Evolutionary conservation across 2,797 vertebrate genomes (phyloP), one percentile per base, ranked within the genome.

Genomic region (Iguana delicatissima): DNA sequence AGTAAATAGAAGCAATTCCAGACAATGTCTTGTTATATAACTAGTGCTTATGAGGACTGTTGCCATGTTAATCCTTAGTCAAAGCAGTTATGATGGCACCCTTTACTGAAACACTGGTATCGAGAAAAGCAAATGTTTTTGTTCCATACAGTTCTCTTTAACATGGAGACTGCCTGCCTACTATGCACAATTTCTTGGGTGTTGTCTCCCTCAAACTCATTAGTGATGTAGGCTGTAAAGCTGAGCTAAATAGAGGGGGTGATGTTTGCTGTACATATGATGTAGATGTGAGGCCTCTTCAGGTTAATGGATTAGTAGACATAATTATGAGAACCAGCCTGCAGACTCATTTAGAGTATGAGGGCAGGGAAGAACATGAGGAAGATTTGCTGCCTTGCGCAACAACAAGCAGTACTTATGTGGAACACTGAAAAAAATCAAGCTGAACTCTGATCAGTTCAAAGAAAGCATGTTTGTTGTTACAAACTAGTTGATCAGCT

Each of bases 391-490:
- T 46, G n/a, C 8, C 90, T 89, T 89, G 89, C 26, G 52, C 0
- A 4, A 18, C 29, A 18, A 91, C 79, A 81, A 72, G 79, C 14
- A 64, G 46, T 80, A 55, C 10, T 92, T 83, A 87, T 87, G 88
- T 1, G 26, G 12, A 84, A 13, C 80, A 89, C 83, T 79, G 10
- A 10, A 12, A 2, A 24, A 42, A 64, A 57, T 50, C 73, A 35
- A 26, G 8, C 74, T 42, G 91, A 92, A 42, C 0, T 55, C 20
- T 83, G 85, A 86, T 82, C 35, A 62, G 55, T 35, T 92, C n/a
- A 89, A 73, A 91, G 84, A 93, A 13, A 22, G 90, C 87, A 80
- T 73, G 87, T 81, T 67, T n/a, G 1, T 91, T 84, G 12, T 86
- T 57, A 74, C 46, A 14, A 13, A 87, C 86, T 94, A 42, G 69